A percentile compares a stretch with the other conserved stretches of the same genome.
Evolutionary conservation across 2,888 invertebrate genomes (phyloP).

Genomic region (Eupithecia abbreviata): DNA sequence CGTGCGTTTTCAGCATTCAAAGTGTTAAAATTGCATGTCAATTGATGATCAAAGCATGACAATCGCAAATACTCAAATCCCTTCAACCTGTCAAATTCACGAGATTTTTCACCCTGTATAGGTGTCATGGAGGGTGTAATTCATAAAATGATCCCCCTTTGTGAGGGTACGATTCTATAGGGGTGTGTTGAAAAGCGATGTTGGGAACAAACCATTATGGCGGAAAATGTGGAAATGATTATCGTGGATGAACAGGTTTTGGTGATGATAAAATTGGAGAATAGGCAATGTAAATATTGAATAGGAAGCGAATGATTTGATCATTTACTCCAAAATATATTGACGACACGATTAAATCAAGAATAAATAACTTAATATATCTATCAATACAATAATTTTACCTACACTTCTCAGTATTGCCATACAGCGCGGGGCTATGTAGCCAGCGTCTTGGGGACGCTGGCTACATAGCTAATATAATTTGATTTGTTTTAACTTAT

Average conservation of each 20-base stretch:
- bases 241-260: background rate
- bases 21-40: constrained; percentile 22
- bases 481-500: no score
- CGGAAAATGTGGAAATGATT: constrained; percentile 3
- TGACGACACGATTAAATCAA: no score
- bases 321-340: background rate
- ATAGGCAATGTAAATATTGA: background rate
- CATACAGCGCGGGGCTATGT: no score
- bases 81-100: constrained; percentile 20
- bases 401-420: no score
- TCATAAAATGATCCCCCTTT: constrained; percentile 74
- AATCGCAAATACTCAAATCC: constrained; percentile 12
- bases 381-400: no score
- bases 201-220: constrained; percentile 12
- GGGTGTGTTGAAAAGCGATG: constrained; percentile 26
- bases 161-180: constrained; percentile 60
- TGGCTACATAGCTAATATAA: no score
- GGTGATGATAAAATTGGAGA: constrained; percentile 1
- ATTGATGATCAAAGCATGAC: constrained; percentile 14
- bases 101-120: constrained; percentile 58
- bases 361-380: no score
- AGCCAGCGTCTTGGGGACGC: no score
- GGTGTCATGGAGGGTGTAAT: constrained; percentile 73
- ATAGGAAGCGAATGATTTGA: background rate
- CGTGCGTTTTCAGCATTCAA: no score